Base-by-base conservation (phyloP, 2,113 vertebrate genomes). In the Rynchops niger region DNA sequence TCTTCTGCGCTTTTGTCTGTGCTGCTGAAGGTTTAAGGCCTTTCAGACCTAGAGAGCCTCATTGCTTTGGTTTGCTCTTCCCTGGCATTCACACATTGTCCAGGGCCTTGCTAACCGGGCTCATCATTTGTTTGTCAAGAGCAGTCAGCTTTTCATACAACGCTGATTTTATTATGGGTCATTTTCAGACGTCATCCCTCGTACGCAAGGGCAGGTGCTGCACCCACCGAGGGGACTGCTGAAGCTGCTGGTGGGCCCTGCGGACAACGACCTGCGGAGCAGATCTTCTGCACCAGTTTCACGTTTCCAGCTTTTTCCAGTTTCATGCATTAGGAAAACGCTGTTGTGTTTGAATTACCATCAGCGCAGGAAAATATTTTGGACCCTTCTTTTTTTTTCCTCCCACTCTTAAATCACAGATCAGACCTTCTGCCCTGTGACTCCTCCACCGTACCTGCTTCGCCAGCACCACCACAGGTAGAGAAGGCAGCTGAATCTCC, bases 401-500 rank as follows among this genome's bases (percentile, higher is more conserved):
- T 59, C 21, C 22, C 34, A 36, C 22, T 59, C 58, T 25, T 23
- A 36, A 59, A 59, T 59, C 22, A 59, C 34, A 59, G 34, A 36
- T 59, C 32, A n/a, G 34, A 25, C 36, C 58, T 52, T 27, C 45
- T 42, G 70, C 65, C n/a, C 53, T 7, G 3, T 4, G 21, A 14
- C 26, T 52, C 29, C 53, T n/a, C 27, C 29, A 7, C 36, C 3
- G 2, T 11, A 23, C 27, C 40, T 13, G 29, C 45, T 27, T n/a
- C 9, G 9, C 21, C 11, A 47, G 1, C 40, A 12, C 29, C 11
- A 3, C 47, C 36, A 12, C 55, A 29, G 12, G 49, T 23, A n/a
- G 49, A 34, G 49, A n/a, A 56, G 0, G 0, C 13, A 26, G 2
- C 20, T 3, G 1, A 27, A 52, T 53, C 47, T 42, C 65, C 58